A percentile compares a stretch with the other conserved stretches of the same genome.
Conservation (phyloP, 35 echinoderm and acorn worm genomes). For the Lytechinus pictus region DNA sequence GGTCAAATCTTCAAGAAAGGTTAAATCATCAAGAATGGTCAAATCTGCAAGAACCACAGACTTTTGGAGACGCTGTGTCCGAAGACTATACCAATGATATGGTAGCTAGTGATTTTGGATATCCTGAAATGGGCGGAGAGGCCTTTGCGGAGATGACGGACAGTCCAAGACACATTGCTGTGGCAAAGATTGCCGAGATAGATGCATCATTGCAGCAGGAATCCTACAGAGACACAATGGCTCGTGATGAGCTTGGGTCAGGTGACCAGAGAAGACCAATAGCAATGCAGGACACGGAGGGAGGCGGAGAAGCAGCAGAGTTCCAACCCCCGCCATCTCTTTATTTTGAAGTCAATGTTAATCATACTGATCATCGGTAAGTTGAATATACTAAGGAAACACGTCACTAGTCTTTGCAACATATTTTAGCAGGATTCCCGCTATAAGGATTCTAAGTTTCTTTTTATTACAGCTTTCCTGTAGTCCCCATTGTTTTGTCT, state of each 20-base stretch:
- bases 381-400: neutral
- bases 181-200: constrained; percentile 35
- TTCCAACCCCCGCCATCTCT: constrained; percentile 53
- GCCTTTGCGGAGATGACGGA: constrained; percentile 35
- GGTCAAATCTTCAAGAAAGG: neutral
- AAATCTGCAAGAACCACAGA: neutral
- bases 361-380: neutral
- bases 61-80: neutral
- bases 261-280: constrained; percentile 41
- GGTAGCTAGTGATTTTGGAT: neutral
- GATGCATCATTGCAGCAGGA: constrained; percentile 29
- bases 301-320: constrained; percentile 46
- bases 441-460: too few species aligned
- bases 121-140: constrained; percentile 35
- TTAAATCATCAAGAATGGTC: neutral
- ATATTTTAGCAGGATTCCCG: too few species aligned
- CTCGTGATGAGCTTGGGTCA: neutral
- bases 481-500: too few species aligned
- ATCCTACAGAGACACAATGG: neutral
- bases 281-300: constrained; percentile 32
- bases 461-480: too few species aligned
- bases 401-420: too few species aligned
- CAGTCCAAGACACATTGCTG: constrained; percentile 28
- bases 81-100: neutral
- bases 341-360: constrained; percentile 50